phyloP scores from a whole-genome alignment of 2,113 vertebrate genomes.

The Zosterops hypoxanthus region DNA sequence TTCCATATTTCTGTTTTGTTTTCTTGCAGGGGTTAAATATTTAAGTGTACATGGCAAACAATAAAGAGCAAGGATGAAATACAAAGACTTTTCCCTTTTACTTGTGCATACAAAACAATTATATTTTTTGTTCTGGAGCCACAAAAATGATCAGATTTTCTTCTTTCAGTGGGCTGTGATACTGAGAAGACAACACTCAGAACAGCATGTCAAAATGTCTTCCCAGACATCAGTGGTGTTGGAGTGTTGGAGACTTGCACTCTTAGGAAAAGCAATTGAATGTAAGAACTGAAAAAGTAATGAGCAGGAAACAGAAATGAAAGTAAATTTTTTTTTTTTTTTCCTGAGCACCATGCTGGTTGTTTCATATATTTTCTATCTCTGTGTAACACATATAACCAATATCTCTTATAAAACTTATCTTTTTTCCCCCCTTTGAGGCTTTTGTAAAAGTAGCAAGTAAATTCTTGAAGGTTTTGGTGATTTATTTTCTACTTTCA shows the following conservation, averaged over 20 bases:
- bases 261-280: background rate
- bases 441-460: background rate
- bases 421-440: background rate
- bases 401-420: background rate
- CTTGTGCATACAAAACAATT: background rate
- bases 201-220: background rate
- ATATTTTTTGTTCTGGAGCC: background rate
- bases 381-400: background rate
- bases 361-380: background rate
- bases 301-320: background rate
- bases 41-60: background rate
- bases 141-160: background rate
- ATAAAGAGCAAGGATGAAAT: background rate
- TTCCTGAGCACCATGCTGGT: background rate
- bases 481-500: background rate
- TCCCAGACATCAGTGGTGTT: background rate
- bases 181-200: background rate
- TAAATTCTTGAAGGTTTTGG: background rate
- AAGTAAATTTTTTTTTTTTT: background rate
- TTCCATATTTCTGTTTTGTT: background rate
- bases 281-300: background rate
- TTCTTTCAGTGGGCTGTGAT: background rate
- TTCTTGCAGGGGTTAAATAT: background rate
- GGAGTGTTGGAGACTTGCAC: background rate
- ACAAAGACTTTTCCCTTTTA: rapidly evolving